Evolutionary conservation across 2,888 invertebrate genomes (phyloP).

Genomic region (Rhogogaster chlorosoma): DNA sequence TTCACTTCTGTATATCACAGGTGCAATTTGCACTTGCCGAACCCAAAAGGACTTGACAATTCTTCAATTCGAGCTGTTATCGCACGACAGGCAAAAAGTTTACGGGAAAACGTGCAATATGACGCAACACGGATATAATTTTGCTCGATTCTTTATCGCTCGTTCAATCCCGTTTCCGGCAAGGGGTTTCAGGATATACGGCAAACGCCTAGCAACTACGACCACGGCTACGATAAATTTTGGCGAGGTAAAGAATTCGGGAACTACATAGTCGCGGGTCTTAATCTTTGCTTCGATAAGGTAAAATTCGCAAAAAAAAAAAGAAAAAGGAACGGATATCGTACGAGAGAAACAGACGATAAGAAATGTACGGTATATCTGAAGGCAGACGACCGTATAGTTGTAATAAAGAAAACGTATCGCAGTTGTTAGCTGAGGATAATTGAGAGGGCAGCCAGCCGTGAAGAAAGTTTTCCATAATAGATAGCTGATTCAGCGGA

Average conservation of each 20-base stretch:
- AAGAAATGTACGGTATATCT: neutral
- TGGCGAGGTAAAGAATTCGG: neutral
- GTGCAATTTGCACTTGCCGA: neutral
- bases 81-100: neutral
- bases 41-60: neutral
- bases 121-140: neutral
- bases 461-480: slow-evolving; percentile 45
- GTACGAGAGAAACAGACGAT: neutral
- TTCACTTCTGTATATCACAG: neutral
- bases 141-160: neutral
- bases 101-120: neutral
- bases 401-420: neutral
- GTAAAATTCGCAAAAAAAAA: neutral
- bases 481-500: slow-evolving; percentile 45
- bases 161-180: neutral
- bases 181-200: neutral
- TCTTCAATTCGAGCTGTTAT: neutral
- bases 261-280: neutral
- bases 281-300: neutral
- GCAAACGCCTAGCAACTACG: neutral
- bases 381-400: neutral
- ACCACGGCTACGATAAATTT: too few relatives aligned
- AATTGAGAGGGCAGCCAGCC: neutral
- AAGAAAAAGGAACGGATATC: neutral
- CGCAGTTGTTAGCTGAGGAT: neutral